phyloP scores from a whole-genome alignment of 2,113 vertebrate genomes.

The Pipra filicauda region DNA sequence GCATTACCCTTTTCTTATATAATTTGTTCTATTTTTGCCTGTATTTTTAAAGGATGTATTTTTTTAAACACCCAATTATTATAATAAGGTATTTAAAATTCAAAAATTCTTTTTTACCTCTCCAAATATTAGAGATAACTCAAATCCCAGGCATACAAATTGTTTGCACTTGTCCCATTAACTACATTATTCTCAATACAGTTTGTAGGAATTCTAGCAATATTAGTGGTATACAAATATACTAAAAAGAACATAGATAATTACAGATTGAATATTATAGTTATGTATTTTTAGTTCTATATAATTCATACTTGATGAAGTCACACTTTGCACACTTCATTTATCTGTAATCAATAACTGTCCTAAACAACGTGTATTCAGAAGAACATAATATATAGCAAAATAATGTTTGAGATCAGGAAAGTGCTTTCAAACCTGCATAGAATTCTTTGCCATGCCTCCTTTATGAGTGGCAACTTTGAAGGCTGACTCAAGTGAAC shows the following conservation, averaged over 20 bases:
- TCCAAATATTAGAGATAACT: background rate
- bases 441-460: background rate
- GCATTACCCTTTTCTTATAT: background rate
- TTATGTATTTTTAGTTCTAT: background rate
- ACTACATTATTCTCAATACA: background rate
- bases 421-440: background rate
- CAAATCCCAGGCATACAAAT: background rate
- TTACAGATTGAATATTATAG: background rate
- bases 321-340: background rate
- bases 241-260: background rate
- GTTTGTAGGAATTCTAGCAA: background rate
- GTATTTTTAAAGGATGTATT: background rate
- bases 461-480: background rate
- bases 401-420: background rate
- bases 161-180: background rate
- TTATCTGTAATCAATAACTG: background rate
- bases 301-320: background rate
- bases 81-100: background rate
- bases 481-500: background rate
- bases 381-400: background rate
- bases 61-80: background rate
- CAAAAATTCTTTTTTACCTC: background rate
- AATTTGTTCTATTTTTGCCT: background rate
- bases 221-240: background rate
- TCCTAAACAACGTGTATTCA: accelerated